phyloP scores from a whole-genome alignment of 2,888 invertebrate genomes.

The Eupithecia pulchellata region DNA sequence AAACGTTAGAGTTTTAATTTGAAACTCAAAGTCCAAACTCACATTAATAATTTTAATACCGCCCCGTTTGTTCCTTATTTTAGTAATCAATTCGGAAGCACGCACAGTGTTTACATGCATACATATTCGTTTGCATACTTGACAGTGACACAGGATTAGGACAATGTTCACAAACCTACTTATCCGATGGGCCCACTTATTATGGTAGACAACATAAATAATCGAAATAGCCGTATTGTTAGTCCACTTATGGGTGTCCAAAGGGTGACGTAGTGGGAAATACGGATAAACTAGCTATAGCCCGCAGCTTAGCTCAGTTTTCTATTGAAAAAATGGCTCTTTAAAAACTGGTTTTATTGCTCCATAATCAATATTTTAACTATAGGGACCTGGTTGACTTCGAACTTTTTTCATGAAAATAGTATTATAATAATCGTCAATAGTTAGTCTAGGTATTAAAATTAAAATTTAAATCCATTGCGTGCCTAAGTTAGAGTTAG shows the following conservation, averaged over 20 bases:
- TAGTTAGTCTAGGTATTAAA: background rate
- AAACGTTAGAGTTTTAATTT: background rate
- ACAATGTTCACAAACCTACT: background rate
- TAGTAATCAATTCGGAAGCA: background rate
- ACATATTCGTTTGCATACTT: background rate
- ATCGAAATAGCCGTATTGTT: background rate
- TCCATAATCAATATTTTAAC: no score
- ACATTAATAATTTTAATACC: background rate
- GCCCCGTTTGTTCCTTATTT: background rate
- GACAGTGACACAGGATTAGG: background rate
- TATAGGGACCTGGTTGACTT: no score
- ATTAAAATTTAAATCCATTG: no score
- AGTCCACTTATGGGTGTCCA: no score
- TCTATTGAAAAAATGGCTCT: no score
- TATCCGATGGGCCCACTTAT: background rate
- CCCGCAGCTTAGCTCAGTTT: no score
- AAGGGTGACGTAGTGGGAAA: no score
- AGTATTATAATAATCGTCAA: no score
- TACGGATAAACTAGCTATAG: no score
- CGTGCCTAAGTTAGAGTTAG: no score
- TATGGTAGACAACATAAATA: background rate
- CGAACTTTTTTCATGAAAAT: no score
- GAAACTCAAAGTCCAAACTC: background rate
- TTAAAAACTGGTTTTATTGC: no score
- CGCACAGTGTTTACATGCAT: background rate